These are phyloP conservation scores for Euzetes globulus DNA, from an alignment of 2,888 invertebrate species.

Conservation along the genomic window DNA sequence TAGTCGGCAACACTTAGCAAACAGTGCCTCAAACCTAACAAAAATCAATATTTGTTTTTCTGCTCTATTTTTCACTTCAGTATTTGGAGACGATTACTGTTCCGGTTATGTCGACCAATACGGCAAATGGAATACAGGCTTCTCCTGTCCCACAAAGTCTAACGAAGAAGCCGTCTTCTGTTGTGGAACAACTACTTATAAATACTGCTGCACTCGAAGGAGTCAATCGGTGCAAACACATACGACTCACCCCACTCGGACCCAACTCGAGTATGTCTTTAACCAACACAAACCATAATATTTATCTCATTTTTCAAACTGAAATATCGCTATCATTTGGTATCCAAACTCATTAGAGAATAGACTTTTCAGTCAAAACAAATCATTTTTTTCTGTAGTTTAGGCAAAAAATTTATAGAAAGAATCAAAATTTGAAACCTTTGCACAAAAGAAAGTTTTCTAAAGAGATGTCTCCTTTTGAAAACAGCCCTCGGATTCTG, in stretches of 20 bases:
- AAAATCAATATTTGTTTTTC: conserved; percentile 26
- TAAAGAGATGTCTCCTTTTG: background rate
- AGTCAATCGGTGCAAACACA: conserved; percentile 19
- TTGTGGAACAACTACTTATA: conserved; percentile 45
- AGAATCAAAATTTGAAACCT: background rate
- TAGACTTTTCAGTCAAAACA: background rate
- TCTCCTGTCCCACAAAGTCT: conserved; percentile 47
- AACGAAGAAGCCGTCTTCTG: conserved; percentile 47
- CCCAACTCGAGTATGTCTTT: conserved; percentile 29
- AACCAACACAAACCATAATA: background rate
- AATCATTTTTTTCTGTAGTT: background rate
- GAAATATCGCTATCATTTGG: background rate
- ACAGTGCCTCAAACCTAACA: background rate
- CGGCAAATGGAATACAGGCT: conserved; percentile 49
- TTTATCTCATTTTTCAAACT: background rate
- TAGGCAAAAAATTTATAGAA: no score
- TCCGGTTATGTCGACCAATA: conserved; percentile 48
- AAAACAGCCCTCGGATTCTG: conserved; percentile 17
- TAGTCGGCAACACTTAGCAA: conserved; percentile 7
- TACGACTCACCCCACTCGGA: conserved; percentile 15
- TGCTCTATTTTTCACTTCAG: conserved; percentile 43
- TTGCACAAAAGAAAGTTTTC: background rate
- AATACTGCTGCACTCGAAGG: conserved; percentile 47
- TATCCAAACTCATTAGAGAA: no score
- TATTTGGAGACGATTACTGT: conserved; percentile 47